phyloP scores from a whole-genome alignment of 2,797 vertebrate genomes.

The Galago senegalensis region DNA sequence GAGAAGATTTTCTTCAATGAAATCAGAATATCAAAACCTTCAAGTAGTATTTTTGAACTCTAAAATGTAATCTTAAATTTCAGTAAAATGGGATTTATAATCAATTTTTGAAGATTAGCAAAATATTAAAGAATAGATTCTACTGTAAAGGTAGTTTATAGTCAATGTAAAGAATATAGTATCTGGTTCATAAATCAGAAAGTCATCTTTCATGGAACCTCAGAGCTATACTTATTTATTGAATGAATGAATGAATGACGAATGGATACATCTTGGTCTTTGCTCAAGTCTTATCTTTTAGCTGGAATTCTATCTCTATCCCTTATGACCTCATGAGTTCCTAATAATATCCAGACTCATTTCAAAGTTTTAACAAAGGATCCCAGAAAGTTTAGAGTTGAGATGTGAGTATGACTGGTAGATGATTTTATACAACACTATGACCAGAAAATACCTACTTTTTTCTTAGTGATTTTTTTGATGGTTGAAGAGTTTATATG shows the following conservation, averaged over 20 bases:
- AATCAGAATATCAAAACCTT: background rate
- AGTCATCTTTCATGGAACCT: constrained; percentile 2
- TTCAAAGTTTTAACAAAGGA: constrained; percentile 20
- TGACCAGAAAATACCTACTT: background rate
- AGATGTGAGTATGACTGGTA: background rate
- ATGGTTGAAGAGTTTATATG: background rate
- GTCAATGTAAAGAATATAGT: background rate
- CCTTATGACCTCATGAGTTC: background rate
- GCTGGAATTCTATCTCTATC: constrained; percentile 10
- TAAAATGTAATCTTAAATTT: background rate
- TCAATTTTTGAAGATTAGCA: background rate
- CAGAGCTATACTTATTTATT: background rate
- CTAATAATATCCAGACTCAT: background rate
- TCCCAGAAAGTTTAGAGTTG: background rate
- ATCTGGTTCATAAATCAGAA: constrained; percentile 15
- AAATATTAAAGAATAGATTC: background rate
- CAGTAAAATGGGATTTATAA: constrained; percentile 7
- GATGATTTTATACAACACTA: background rate
- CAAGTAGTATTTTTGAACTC: background rate
- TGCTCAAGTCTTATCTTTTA: constrained; percentile 40
- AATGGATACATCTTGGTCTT: constrained; percentile 2
- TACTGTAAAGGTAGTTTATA: background rate
- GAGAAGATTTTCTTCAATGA: background rate
- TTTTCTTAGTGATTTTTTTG: background rate
- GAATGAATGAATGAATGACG: background rate